Conservation (phyloP, 2,113 vertebrate species). For the Lathamus discolor region DNA sequence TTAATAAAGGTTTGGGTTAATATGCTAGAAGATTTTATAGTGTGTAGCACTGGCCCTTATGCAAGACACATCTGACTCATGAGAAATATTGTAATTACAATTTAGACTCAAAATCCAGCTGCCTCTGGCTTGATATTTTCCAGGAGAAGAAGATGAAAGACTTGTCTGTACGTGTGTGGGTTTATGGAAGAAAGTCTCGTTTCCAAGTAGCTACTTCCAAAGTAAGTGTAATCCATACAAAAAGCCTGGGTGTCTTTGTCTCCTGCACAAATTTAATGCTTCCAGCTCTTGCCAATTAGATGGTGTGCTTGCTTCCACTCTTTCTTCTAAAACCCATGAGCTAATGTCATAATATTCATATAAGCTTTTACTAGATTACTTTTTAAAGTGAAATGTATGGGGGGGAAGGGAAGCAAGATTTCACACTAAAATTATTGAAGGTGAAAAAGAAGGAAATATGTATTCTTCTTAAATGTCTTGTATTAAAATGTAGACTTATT, state of each 20-base stretch:
- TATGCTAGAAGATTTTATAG: neutral
- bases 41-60: neutral
- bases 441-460: neutral
- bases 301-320: neutral
- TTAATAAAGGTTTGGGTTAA: neutral
- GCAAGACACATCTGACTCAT: neutral
- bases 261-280: neutral
- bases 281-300: neutral
- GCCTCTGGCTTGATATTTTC: neutral
- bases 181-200: neutral
- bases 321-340: neutral
- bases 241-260: neutral
- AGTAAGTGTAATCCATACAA: neutral
- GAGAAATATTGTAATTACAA: neutral
- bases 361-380: neutral
- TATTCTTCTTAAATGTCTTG: neutral
- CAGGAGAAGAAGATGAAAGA: neutral
- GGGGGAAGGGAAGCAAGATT: neutral
- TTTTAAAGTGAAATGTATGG: neutral
- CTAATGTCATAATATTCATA: neutral
- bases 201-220: neutral
- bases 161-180: neutral
- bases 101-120: neutral
- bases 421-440: neutral
- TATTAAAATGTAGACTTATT: conserved; percentile 26